Evolutionary conservation across 1,140 invertebrate genomes (phyloP).

Genomic region (Oscheius sp.): DNA sequence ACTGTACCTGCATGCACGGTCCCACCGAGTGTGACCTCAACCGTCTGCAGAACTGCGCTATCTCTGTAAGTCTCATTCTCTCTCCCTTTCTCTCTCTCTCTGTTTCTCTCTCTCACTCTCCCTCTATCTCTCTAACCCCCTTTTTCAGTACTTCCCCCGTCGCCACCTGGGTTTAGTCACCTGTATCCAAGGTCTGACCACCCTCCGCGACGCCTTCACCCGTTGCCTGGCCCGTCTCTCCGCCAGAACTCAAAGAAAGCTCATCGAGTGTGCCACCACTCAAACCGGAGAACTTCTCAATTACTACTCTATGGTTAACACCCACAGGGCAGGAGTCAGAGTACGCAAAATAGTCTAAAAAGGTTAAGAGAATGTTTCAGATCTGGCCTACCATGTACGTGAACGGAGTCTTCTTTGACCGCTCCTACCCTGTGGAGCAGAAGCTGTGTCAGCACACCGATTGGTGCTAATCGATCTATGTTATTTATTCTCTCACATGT

Average conservation of each 20-base stretch:
- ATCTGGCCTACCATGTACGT: conserved; percentile 43
- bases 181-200: conserved; percentile 36
- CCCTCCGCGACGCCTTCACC: conserved; percentile 35
- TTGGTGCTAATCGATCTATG: conserved; percentile 27
- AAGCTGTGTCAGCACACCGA: conserved; percentile 40
- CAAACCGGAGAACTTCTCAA: conserved; percentile 43
- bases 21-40: conserved; percentile 41
- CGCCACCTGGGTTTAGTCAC: conserved; percentile 41
- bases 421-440: conserved; percentile 35
- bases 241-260: conserved; percentile 32
- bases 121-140: background rate
- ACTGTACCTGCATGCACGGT: conserved; percentile 44
- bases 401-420: conserved; percentile 42
- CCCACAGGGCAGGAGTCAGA: conserved; percentile 37
- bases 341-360: background rate
- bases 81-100: too few relatives aligned
- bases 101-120: too few relatives aligned
- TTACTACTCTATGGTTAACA: conserved; percentile 44
- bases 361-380: background rate
- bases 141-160: conserved; percentile 41
- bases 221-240: conserved; percentile 36
- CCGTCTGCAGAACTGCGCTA: conserved; percentile 40
- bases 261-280: conserved; percentile 40
- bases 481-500: background rate
- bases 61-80: conserved; percentile 24